These are phyloP conservation scores for Onychomys arenicola DNA, from an alignment of 2,797 vertebrate species.

Conservation along the genomic window DNA sequence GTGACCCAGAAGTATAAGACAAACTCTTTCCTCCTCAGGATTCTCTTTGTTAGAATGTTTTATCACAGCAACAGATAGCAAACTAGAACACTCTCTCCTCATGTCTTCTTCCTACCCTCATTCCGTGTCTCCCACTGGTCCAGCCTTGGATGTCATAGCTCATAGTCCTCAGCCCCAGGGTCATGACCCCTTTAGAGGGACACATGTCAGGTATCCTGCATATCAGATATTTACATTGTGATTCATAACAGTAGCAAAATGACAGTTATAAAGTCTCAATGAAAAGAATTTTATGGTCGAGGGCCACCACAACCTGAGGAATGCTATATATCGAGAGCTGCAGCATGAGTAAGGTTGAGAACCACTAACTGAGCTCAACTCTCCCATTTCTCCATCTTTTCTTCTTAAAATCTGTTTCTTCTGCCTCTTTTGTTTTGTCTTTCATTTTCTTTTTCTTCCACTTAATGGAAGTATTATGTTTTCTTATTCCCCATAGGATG, in stretches of 20 bases:
- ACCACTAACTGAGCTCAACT: not conserved
- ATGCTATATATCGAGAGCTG: not conserved
- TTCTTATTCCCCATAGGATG: conserved; percentile 26
- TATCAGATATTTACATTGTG: not conserved
- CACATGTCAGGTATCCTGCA: not conserved
- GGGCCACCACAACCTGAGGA: not conserved
- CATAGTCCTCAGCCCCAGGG: not conserved
- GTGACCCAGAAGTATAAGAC: not conserved
- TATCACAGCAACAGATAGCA: not conserved
- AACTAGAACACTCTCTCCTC: too few species aligned
- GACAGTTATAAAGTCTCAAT: not conserved
- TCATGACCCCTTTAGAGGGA: not conserved
- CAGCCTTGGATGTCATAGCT: not conserved
- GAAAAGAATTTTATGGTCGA: too few species aligned
- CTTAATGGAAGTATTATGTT: conserved; percentile 54
- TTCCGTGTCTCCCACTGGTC: not conserved
- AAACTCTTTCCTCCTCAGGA: too few species aligned
- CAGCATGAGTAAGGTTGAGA: not conserved
- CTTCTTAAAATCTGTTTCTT: not conserved
- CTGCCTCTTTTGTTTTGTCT: not conserved
- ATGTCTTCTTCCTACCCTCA: not conserved
- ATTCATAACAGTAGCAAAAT: not conserved
- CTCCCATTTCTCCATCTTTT: not conserved
- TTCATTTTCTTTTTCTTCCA: not conserved
- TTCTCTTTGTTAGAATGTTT: not conserved